phyloP scores from a whole-genome alignment of 2,797 vertebrate species.

The Acipenser oxyrinchus region DNA sequence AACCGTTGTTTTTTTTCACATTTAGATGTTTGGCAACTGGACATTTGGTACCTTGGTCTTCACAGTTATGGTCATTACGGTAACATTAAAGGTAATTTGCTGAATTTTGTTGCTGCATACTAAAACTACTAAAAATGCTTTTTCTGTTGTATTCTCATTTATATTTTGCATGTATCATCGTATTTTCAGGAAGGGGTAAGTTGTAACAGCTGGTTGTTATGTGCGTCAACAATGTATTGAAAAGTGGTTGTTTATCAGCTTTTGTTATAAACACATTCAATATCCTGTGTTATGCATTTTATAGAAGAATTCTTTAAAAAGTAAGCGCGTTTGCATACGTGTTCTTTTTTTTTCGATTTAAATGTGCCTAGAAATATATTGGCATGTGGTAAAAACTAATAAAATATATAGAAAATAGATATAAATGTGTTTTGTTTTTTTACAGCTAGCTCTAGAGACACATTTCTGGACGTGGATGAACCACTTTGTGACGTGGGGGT shows the following conservation, averaged over 20 bases:
- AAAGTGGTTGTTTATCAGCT: no score
- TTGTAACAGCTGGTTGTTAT: background rate
- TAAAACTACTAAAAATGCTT: background rate
- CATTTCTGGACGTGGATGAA: conserved; percentile 98
- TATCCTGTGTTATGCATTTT: no score
- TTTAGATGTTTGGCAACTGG: conserved; percentile 98
- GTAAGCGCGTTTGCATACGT: background rate
- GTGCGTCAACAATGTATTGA: no score
- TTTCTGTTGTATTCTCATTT: conserved; percentile 2
- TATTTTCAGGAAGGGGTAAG: background rate
- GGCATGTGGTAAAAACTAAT: no score
- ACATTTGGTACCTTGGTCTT: conserved; percentile 95
- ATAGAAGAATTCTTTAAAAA: no score
- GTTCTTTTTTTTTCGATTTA: background rate
- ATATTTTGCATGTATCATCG: background rate
- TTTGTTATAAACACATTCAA: no score
- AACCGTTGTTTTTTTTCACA: background rate
- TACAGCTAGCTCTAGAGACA: conserved; percentile 90
- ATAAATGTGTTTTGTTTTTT: conserved; percentile 18
- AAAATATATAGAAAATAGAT: background rate
- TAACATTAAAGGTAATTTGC: conserved; percentile 83
- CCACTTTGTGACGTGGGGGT: conserved; percentile 98
- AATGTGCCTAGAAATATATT: no score
- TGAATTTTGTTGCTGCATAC: no score
- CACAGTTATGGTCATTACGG: conserved; percentile 96